Percentiles rank a stretch among this genome's conserved stretches.
phyloP scores from a whole-genome alignment of 2,797 vertebrate species.

The Sandelia bainsii region DNA sequence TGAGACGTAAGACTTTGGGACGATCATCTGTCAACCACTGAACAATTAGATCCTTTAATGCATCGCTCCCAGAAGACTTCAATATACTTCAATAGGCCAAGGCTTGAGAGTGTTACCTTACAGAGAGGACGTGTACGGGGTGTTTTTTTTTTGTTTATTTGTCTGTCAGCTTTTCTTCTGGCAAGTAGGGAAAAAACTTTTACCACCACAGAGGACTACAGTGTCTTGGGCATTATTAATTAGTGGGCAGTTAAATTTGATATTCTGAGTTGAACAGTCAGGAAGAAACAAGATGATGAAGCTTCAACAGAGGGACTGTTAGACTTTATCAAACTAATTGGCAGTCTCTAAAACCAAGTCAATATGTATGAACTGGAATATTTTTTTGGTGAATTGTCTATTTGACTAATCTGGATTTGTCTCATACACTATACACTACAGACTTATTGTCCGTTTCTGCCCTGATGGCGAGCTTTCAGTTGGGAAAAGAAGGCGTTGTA shows the following conservation, averaged over 20 bases:
- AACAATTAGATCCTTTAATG: constrained; percentile 72
- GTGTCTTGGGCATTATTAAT: not conserved
- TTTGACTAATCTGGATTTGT: constrained; percentile 22
- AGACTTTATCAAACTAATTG: not conserved
- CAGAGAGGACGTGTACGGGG: constrained; percentile 27
- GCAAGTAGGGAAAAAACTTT: not conserved
- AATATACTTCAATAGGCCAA: constrained; percentile 22
- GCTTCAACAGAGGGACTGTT: not conserved
- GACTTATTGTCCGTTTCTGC: constrained; percentile 39
- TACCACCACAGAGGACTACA: too few relatives aligned
- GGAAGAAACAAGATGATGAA: constrained; percentile 28
- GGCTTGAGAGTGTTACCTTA: constrained; percentile 43
- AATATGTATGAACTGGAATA: not conserved
- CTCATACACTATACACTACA: constrained; percentile 22
- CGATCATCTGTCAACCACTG: constrained; percentile 48
- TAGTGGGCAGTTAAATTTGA: constrained; percentile 2
- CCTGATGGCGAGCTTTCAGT: constrained; percentile 30
- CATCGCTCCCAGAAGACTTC: constrained; percentile 29
- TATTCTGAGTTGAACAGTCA: constrained; percentile 13
- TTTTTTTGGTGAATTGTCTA: not conserved
- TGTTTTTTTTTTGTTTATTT: constrained; percentile 26
- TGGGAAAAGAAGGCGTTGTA: constrained; percentile 41
- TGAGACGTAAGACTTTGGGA: constrained; percentile 44
- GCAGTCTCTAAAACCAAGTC: too few relatives aligned
- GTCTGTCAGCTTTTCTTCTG: constrained; percentile 10